A percentile compares a stretch with the other conserved stretches of the same genome.
These are phyloP conservation scores for Metaphire vulgaris DNA, from an alignment of 1,140 invertebrate genomes.

Conservation along the genomic window DNA sequence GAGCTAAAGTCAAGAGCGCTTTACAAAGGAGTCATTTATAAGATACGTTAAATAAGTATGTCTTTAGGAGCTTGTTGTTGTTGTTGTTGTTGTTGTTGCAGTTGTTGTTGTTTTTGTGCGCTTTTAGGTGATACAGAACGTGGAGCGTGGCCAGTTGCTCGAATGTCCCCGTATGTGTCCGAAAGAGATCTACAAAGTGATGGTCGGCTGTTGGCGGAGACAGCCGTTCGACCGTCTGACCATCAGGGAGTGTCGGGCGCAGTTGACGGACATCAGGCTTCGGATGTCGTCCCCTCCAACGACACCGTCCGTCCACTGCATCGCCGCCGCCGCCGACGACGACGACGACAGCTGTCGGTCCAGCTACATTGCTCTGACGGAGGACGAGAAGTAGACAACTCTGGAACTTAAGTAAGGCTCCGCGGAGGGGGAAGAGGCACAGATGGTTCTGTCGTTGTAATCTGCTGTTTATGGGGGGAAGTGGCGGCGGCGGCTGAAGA, in stretches of 20 bases:
- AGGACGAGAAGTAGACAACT: background rate
- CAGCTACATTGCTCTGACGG: background rate
- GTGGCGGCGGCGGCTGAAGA: too few species aligned
- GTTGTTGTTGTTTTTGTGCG: too few species aligned
- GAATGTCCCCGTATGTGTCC: constrained; percentile 44
- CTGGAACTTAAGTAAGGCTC: too few species aligned
- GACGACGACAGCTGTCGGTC: background rate
- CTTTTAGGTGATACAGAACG: constrained; percentile 49
- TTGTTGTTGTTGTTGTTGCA: too few species aligned
- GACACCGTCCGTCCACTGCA: background rate
- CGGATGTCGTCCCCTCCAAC: background rate
- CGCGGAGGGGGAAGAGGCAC: too few species aligned
- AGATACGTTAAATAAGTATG: too few species aligned
- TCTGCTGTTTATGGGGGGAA: too few species aligned
- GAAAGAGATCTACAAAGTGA: constrained; percentile 47
- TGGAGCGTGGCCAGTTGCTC: constrained; percentile 44
- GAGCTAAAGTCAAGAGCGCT: too few species aligned
- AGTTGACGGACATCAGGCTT: constrained; percentile 28
- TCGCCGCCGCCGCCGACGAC: too few species aligned
- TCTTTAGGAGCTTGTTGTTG: too few species aligned
- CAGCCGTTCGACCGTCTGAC: constrained; percentile 47
- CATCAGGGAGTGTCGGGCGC: constrained; percentile 44
- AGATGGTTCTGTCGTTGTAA: too few species aligned
- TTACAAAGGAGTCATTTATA: too few species aligned
- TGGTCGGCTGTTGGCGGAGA: constrained; percentile 50